Base-by-base conservation (phyloP, 2,797 vertebrate species). In the Mus minutoides region DNA sequence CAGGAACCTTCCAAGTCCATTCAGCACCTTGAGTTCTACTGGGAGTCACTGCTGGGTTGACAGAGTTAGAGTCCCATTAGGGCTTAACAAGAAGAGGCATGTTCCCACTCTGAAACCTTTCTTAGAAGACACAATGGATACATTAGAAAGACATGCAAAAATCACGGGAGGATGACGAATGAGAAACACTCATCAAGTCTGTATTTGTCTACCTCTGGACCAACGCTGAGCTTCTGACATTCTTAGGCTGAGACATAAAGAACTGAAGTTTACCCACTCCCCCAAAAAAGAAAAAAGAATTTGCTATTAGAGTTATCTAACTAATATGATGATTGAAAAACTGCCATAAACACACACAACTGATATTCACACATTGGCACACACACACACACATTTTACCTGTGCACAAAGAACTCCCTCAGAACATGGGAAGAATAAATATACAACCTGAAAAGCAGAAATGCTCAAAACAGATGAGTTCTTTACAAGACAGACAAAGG, bases 31-130 rank as follows among this genome's bases (percentile, higher is more conserved):
- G 29, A 46, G 56, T 75, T 49, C 49, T 76, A 17, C 49, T 7
- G 6, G 29, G 21, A 62, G 19, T 54, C 26, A 37, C 93, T n/a
- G 37, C 49, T 69, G 46, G 80, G 83, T 94, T 97, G 58, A 76
- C 10, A 67, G 46, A 86, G 40, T 54, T 43, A 89, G 12, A 78
- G 29, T 62, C 82, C 93, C 46, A 67, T 54, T 24, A 86, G 14
- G 3, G 16, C 58, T 92, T 93, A 90, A 88, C 94, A 95, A 94
- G 94, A 95, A 91, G 73, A 90, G 79, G 91, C 90, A 91, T 22
- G 93, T 88, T 71, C 31, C 13, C 46, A 43, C 29, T 49, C 64
- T 40, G 58, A 86, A 95, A 85, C 46, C 40, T 58, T 93, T 93
- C 93, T 80, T 29, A 96, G 34, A 12, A 67, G 56, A 71, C 40